A percentile compares a stretch with the other conserved stretches of the same genome.
Conservation (phyloP, 1,140 invertebrate genomes). For the Drosophila parvula region DNA sequence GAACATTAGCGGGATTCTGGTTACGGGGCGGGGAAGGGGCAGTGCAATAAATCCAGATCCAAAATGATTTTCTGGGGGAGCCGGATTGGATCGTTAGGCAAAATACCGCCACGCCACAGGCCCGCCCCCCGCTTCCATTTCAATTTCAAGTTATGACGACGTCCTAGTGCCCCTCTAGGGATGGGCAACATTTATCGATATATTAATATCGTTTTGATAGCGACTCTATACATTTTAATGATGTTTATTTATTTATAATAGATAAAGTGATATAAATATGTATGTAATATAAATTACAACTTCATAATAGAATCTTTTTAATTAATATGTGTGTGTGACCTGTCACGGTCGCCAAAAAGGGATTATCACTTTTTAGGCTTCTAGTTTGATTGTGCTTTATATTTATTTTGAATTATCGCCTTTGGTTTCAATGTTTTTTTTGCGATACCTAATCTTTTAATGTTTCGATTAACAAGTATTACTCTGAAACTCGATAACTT, state of each 20-base stretch:
- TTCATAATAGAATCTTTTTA: not conserved
- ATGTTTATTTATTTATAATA: not conserved
- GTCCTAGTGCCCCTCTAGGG: constrained; percentile 12
- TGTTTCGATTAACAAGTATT: too few relatives aligned
- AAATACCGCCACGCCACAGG: not conserved
- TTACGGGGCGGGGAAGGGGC: constrained; percentile 8
- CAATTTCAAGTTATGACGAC: constrained; percentile 75
- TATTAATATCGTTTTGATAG: not conserved
- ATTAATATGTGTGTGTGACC: not conserved
- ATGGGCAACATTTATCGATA: not conserved
- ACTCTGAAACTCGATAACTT: not conserved
- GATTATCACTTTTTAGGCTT: not conserved
- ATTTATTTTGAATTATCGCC: too few relatives aligned
- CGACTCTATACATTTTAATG: not conserved
- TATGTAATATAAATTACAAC: not conserved
- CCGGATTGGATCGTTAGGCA: constrained; percentile 56
- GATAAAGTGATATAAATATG: not conserved
- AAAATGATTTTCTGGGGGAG: constrained; percentile 66
- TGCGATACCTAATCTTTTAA: too few relatives aligned
- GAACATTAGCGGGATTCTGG: constrained; percentile 73
- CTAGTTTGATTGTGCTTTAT: not conserved
- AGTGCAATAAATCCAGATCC: constrained; percentile 74
- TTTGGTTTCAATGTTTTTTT: too few relatives aligned
- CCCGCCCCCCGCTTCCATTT: constrained; percentile 34
- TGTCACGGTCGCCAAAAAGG: not conserved